Conservation (phyloP, 2,797 vertebrate genomes). For the Coregonus ussuriensis region DNA sequence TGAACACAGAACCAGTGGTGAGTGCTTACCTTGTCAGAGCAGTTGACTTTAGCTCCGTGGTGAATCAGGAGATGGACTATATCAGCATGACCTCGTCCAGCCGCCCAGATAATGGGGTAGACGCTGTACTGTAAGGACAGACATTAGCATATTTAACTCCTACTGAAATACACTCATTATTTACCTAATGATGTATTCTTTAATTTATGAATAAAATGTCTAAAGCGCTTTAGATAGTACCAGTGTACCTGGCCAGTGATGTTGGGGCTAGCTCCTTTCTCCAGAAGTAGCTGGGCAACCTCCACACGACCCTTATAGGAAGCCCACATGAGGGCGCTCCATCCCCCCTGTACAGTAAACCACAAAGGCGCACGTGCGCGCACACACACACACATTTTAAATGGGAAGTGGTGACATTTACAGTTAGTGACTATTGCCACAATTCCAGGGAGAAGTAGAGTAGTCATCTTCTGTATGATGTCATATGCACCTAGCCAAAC, state of each 20-base stretch:
- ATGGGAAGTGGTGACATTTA: neutral
- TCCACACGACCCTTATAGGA: slow-evolving; percentile 92
- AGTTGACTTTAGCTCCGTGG: slow-evolving; percentile 95
- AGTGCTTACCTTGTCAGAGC: slow-evolving; percentile 92
- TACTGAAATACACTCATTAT: slow-evolving; percentile 16
- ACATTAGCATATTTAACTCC: slow-evolving; percentile 41
- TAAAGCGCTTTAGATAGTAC: neutral
- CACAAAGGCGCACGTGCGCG: slow-evolving; percentile 19
- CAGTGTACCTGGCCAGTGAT: slow-evolving; percentile 91
- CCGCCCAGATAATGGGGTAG: slow-evolving; percentile 98
- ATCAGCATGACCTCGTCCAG: slow-evolving; percentile 91
- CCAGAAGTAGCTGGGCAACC: slow-evolving; percentile 86
- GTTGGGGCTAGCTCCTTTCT: slow-evolving; percentile 91
- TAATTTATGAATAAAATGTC: neutral
- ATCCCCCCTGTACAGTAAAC: slow-evolving; percentile 83
- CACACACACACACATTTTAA: slow-evolving; percentile 5
- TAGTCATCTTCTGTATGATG: neutral
- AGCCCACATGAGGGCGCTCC: slow-evolving; percentile 98
- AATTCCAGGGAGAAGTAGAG: slow-evolving; percentile 18
- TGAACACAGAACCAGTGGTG: neutral
- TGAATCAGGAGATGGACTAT: slow-evolving; percentile 91
- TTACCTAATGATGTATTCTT: slow-evolving; percentile 25
- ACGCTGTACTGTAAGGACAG: slow-evolving; percentile 90
- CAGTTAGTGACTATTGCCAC: slow-evolving; percentile 4
- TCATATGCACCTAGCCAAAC: slow-evolving; percentile 3